Conservation (phyloP, 2,888 invertebrate genomes). For the Phengaris arion region DNA sequence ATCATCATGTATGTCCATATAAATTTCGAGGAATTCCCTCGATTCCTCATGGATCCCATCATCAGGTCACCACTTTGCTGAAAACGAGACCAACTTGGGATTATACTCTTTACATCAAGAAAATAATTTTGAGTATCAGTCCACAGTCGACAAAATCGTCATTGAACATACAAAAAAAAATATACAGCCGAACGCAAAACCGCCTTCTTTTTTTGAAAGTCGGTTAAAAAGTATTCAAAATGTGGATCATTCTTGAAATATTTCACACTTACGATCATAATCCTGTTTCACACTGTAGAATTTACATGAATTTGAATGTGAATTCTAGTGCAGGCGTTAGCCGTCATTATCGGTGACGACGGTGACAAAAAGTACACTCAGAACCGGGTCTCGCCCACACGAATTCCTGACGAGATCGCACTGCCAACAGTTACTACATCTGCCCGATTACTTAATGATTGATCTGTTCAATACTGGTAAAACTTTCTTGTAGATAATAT, state of each 20-base stretch:
- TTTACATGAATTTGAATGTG: conserved; percentile 8
- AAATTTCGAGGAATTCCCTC: too few species aligned
- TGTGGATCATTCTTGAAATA: background rate
- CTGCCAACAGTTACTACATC: conserved; percentile 42
- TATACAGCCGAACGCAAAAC: too few species aligned
- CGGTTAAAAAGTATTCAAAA: too few species aligned
- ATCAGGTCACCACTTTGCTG: too few species aligned
- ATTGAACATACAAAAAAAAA: too few species aligned
- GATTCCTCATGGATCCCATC: too few species aligned
- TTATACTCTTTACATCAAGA: too few species aligned
- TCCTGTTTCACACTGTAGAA: background rate
- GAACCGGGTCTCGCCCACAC: conserved; percentile 64
- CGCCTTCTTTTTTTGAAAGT: too few species aligned
- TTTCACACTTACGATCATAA: background rate
- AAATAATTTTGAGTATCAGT: too few species aligned
- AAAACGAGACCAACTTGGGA: too few species aligned
- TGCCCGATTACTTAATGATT: conserved; percentile 40
- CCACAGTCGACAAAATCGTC: too few species aligned
- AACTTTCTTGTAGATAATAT: background rate
- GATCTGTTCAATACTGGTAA: background rate
- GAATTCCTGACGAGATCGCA: conserved; percentile 55
- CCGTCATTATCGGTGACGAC: conserved; percentile 41
- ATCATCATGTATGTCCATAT: too few species aligned
- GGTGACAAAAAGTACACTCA: conserved; percentile 49
- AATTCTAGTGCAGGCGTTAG: conserved; percentile 19